Evolutionary conservation across 1,140 invertebrate genomes (phyloP), one percentile per base, ranked within the genome.

Genomic region (Helicoverpa armigera): DNA sequence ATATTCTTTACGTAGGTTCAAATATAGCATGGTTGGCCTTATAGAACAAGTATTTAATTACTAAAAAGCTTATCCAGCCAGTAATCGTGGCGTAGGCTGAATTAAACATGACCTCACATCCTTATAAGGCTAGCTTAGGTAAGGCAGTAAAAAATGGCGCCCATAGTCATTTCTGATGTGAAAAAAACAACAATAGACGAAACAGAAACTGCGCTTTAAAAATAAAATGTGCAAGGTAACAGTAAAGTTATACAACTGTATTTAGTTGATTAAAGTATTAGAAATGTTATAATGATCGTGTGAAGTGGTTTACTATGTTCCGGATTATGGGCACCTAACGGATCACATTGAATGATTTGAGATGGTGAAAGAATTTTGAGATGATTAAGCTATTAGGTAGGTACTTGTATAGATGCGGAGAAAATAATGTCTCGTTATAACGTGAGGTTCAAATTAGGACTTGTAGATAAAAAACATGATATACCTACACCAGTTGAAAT

Each of bases 81-180:
- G 18, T 48, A 75, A 75, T 75, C 73, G 35, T 43, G 9, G 58
- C 43, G 73, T 75, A 50, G 73, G 54, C 12, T 75, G 73, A 75
- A 75, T 75, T 43, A 75, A 75, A 75, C 58, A 60, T 60, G 73
- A 61, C 73, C 73, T 75, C 43, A 58, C 18, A 23, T 29, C 56
- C 73, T 48, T 75, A 75, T 50, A 75, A 61, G 73, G 54, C 50
- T 31, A 54, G 69, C 13, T 50, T 72, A 72, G 69, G 50, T 31
- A 53, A 72, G 18, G 16, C 43, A 53, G 18, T 72, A 72, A 60
- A 60, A 61, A 60, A 29, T 75, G 48, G 54, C 54, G 29, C 31
- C 43, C 35, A 50, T 14, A 61, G 35, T 31, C 13, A 51, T 50
- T 75, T 60, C 50, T 58, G 73, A 75, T 74, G 72, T 48, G 72